Evolutionary conservation across 2,113 vertebrate genomes (phyloP).

Genomic region (Urocitellus parryii): DNA sequence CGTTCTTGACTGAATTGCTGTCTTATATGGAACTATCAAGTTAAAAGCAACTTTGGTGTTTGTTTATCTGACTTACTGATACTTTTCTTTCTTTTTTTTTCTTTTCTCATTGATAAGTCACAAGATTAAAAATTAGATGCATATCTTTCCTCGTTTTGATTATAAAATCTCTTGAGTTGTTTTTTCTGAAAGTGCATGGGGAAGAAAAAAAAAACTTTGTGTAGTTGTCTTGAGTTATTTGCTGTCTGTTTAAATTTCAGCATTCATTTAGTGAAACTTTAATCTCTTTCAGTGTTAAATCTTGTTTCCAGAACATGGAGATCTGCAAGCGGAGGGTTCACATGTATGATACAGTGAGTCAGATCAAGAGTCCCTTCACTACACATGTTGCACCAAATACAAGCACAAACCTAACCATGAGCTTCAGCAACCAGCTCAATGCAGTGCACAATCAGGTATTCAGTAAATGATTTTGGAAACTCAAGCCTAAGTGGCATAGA

Average conservation of each 20-base stretch:
- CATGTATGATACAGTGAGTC: slow-evolving; percentile 95
- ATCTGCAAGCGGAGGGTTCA: slow-evolving; percentile 97
- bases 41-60: slow-evolving; percentile 53
- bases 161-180: slow-evolving; percentile 35
- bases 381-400: slow-evolving; percentile 93
- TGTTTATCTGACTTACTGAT: slow-evolving; percentile 46
- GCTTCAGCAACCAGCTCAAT: slow-evolving; percentile 98
- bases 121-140: slow-evolving; percentile 42
- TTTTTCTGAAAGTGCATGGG: slow-evolving; percentile 45
- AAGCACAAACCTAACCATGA: slow-evolving; percentile 97
- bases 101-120: slow-evolving; percentile 57
- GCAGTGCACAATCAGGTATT: slow-evolving; percentile 96
- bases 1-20: background rate
- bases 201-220: background rate
- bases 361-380: slow-evolving; percentile 95
- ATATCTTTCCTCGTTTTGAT: slow-evolving; percentile 19
- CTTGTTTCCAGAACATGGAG: slow-evolving; percentile 99
- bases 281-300: slow-evolving; percentile 92
- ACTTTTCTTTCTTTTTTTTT: slow-evolving; percentile 65
- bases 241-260: slow-evolving; percentile 41
- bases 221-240: slow-evolving; percentile 47
- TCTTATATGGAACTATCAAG: background rate
- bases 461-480: slow-evolving; percentile 39
- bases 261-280: slow-evolving; percentile 32
- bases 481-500: background rate